Evolutionary conservation across 2,113 vertebrate genomes (phyloP), one percentile per base, ranked within the genome.

Genomic region (Redunca redunca): DNA sequence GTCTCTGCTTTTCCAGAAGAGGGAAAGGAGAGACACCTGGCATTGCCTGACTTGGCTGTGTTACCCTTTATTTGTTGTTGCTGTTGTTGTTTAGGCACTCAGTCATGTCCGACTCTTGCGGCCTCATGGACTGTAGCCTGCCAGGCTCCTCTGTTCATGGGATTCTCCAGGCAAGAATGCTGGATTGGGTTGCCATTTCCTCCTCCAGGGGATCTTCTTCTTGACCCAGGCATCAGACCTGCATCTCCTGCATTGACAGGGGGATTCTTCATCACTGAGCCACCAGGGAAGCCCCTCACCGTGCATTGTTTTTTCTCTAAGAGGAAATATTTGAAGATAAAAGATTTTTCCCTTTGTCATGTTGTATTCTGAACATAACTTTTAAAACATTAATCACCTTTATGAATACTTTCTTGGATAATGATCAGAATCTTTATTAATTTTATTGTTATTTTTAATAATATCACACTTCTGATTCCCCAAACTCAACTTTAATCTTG

Each of bases 231-330:
- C 36, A 77, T 77, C 12, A 77, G 7, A 43, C 71, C 71, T 43
- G 21, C 12, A 0, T 77, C 2, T 77, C 0, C 40, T 43, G 71
- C 67, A 77, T 15, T 26, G 23, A 43, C 23, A 43, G 71, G 23
- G 25, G 40, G 6, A 77, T 77, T 77, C 3, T 15, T 77, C 12
- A 43, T 26, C 23, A 2, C 23, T 26, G 40, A 43, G 23, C 6
- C 40, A 43, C 40, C 40, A 43, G 71, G 40, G 71, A 26, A 26
- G 6, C 23, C 40, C 12, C 21, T 77, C 71, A 9, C 13, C 17
- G 1, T 28, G 7, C 19, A 10, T 52, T n/a, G 13, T 60, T 80
- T 26, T 14, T 91, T 30, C 25, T 84, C 43, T 4, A 94, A 19
- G 2, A 81, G 21, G 30, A 40, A 84, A 40, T 53, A n/a, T 74